A percentile compares a stretch with the other conserved stretches of the same genome.
Conservation (phyloP, 2,888 invertebrate genomes). For the Abscondita cerata region DNA sequence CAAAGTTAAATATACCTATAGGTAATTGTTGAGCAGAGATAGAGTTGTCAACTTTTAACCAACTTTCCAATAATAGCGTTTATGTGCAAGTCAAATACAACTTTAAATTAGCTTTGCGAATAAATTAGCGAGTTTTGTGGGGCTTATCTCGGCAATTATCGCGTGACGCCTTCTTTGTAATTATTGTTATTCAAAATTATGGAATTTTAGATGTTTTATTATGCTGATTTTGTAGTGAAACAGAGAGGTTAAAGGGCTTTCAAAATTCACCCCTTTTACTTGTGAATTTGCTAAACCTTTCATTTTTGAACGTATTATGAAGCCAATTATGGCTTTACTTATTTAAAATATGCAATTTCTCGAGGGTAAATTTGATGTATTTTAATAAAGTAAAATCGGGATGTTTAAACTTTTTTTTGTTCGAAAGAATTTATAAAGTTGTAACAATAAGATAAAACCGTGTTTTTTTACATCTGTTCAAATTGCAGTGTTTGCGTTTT, state of each 20-base stretch:
- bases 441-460: slow-evolving; percentile 14
- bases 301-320: slow-evolving; percentile 33
- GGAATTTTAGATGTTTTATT: slow-evolving; percentile 60
- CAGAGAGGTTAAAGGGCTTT: slow-evolving; percentile 50
- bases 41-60: slow-evolving; percentile 59
- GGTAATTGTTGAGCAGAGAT: slow-evolving; percentile 48
- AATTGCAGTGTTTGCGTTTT: neutral
- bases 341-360: slow-evolving; percentile 36
- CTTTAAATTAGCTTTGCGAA: slow-evolving; percentile 61
- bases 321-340: slow-evolving; percentile 33
- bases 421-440: neutral
- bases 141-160: slow-evolving; percentile 60
- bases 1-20: slow-evolving; percentile 41
- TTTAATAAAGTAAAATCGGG: slow-evolving; percentile 31
- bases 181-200: slow-evolving; percentile 61
- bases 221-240: slow-evolving; percentile 57
- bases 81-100: slow-evolving; percentile 62
- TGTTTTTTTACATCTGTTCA: neutral
- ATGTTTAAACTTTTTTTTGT: slow-evolving; percentile 17
- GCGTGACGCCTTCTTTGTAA: slow-evolving; percentile 58
- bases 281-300: slow-evolving; percentile 36
- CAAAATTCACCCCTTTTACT: slow-evolving; percentile 43
- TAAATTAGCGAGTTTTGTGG: slow-evolving; percentile 60
- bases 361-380: slow-evolving; percentile 29
- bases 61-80: slow-evolving; percentile 60